These are phyloP conservation scores for Agrotis ipsilon DNA, from an alignment of 2,888 invertebrate genomes.

Conservation along the genomic window DNA sequence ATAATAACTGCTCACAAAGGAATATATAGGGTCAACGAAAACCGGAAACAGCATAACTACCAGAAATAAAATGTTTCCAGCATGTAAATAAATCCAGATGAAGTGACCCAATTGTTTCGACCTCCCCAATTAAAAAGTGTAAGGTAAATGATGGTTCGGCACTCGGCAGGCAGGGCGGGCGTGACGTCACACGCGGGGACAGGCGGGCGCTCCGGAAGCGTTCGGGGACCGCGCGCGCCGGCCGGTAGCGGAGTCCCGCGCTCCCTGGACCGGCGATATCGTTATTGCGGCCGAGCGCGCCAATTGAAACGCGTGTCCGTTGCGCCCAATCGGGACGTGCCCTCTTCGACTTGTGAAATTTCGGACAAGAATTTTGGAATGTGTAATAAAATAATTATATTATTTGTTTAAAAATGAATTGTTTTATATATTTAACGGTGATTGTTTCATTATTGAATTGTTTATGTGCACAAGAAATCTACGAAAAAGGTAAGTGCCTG, in stretches of 20 bases:
- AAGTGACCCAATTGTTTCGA: constrained; percentile 88
- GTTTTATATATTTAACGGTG: constrained; percentile 67
- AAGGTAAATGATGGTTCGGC: constrained; percentile 84
- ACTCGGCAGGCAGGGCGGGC: constrained; percentile 70
- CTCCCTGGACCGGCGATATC: constrained; percentile 80
- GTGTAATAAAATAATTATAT: constrained; percentile 61
- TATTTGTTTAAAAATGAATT: constrained; percentile 74
- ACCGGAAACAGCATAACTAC: constrained; percentile 70
- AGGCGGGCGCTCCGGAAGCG: constrained; percentile 82
- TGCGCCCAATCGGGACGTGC: constrained; percentile 81
- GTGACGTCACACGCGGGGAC: constrained; percentile 79
- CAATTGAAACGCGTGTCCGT: constrained; percentile 90
- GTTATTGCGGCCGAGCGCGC: constrained; percentile 86
- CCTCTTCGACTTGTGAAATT: constrained; percentile 76
- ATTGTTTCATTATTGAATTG: constrained; percentile 70
- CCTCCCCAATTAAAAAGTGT: constrained; percentile 90
- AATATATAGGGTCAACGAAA: constrained; percentile 54
- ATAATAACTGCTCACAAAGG: constrained; percentile 51
- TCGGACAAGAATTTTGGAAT: constrained; percentile 74
- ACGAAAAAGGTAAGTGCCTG: constrained; percentile 77
- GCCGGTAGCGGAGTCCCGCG: constrained; percentile 81
- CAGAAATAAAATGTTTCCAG: constrained; percentile 73
- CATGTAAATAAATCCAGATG: constrained; percentile 82
- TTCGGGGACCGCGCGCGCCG: constrained; percentile 76
- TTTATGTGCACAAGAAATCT: constrained; percentile 75